Evolutionary conservation across 2,113 vertebrate genomes (phyloP).

Genomic region (Neolamprologus tretocephalus): DNA sequence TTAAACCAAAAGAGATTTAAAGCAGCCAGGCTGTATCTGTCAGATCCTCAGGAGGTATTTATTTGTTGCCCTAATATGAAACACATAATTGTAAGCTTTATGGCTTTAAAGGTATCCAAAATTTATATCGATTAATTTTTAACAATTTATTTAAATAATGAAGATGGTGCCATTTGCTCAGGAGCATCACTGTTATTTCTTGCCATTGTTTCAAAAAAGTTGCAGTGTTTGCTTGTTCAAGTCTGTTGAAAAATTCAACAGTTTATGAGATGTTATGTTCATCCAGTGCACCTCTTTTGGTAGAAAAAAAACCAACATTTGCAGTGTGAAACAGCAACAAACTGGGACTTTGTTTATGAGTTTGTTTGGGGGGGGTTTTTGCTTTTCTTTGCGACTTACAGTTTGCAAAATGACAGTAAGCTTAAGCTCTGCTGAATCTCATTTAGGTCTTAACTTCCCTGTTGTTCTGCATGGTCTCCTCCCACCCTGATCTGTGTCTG

Average conservation of each 20-base stretch:
- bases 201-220: background rate
- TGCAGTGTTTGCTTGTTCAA: background rate
- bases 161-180: background rate
- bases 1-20: background rate
- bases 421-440: constrained; percentile 43
- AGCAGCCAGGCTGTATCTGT: background rate
- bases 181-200: background rate
- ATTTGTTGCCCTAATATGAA: background rate
- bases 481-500: constrained; percentile 42
- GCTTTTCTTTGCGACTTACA: background rate
- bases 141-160: background rate
- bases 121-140: background rate
- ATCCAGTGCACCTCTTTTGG: background rate
- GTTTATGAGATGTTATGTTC: background rate
- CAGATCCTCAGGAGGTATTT: background rate
- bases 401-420: constrained; percentile 36
- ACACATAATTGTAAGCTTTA: background rate
- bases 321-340: background rate
- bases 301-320: background rate
- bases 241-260: background rate
- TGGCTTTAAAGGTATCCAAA: background rate
- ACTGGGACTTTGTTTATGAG: background rate
- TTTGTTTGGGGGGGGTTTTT: rapidly evolving
- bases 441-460: constrained; percentile 39
- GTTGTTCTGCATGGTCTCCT: constrained; percentile 44